Percentiles rank a stretch among this genome's conserved stretches.
phyloP scores from a whole-genome alignment of 2,113 vertebrate genomes.

The Ibidorhyncha struthersii region DNA sequence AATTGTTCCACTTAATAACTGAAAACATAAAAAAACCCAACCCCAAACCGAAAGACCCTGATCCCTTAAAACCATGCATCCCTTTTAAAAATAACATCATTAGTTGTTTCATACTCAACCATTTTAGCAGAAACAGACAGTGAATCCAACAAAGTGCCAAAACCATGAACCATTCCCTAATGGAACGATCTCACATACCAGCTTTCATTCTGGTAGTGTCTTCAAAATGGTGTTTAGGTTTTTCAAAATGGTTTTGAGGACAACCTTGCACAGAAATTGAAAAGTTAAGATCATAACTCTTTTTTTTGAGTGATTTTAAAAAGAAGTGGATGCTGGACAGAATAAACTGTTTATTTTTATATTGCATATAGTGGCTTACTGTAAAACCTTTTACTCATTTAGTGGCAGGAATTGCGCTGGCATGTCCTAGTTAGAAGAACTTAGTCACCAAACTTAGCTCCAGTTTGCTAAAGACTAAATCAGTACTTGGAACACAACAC shows the following conservation, averaged over 20 bases:
- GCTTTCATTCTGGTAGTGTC: background rate
- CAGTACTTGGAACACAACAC: background rate
- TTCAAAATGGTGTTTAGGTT: background rate
- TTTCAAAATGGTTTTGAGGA: background rate
- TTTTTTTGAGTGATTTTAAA: background rate
- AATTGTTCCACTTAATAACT: background rate
- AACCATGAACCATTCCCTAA: background rate
- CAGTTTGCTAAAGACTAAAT: background rate
- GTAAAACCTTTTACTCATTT: background rate
- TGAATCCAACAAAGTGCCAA: background rate
- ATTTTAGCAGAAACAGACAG: background rate
- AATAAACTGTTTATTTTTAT: constrained; percentile 28
- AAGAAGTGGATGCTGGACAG: background rate
- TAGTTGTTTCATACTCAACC: background rate
- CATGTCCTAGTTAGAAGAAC: background rate
- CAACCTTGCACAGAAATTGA: background rate
- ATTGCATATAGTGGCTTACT: background rate
- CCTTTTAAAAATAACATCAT: background rate
- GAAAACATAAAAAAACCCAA: background rate
- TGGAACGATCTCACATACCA: background rate
- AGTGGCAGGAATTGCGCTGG: background rate
- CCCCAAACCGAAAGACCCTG: background rate
- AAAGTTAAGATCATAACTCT: background rate
- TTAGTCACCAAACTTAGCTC: background rate
- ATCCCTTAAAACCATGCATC: background rate